phyloP scores from a whole-genome alignment of 2,888 invertebrate species.

The Lithosia quadra region DNA sequence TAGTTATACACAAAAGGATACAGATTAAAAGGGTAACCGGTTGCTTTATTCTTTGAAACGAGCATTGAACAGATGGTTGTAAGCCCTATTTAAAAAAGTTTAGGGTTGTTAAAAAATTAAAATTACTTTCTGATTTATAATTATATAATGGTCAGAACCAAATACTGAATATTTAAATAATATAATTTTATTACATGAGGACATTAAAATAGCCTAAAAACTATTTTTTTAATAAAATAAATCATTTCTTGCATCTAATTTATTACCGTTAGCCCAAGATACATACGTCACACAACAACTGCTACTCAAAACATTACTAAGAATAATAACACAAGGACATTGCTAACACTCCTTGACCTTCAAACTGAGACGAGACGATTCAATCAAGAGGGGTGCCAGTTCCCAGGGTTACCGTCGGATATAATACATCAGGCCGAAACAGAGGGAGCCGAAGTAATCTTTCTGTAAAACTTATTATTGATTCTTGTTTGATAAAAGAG shows the following conservation, averaged over 20 bases:
- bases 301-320: neutral
- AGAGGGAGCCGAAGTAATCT: neutral
- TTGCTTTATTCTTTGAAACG: neutral
- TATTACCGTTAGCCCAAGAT: no score
- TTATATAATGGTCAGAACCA: no score
- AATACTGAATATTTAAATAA: no score
- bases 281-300: no score
- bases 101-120: neutral
- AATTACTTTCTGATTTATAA: neutral
- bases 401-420: slow-evolving; percentile 3
- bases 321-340: neutral
- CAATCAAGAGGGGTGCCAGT: slow-evolving; percentile 16
- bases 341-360: neutral
- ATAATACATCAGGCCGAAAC: neutral
- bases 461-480: neutral
- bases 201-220: no score
- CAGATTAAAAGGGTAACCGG: neutral
- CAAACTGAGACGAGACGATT: slow-evolving; percentile 10
- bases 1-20: slow-evolving; percentile 5
- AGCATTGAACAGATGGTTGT: slow-evolving; percentile 6
- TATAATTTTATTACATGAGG: no score
- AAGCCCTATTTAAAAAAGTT: neutral
- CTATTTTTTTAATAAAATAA: no score
- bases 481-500: neutral
- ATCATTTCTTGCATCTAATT: no score